Base-by-base conservation (phyloP, 1,140 invertebrate genomes). In the Micrasema minimum region DNA sequence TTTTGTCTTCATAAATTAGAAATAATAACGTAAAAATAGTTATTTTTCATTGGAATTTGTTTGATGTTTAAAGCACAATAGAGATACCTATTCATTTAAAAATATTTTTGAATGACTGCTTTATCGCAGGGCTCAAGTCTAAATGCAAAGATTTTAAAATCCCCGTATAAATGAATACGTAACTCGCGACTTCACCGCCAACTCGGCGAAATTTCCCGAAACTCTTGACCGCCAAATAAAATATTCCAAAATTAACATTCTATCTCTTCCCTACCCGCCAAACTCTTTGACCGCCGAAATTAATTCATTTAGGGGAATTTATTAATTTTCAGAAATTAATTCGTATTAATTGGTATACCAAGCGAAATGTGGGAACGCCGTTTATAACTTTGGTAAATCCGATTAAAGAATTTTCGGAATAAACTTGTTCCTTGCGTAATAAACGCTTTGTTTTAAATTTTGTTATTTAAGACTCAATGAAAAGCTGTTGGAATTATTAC, bases 211-310 rank as follows among this genome's bases (percentile, higher is more conserved):
- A 55, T 37, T 31, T 55, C 5, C 51, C 26, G 12, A 55, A 37
- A 14, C 51, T 20, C 48, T 55, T 55, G 51, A 55, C 51, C 51
- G 51, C 51, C 12, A 55, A 31, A 55, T 55, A 55, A 55, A 55
- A 55, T 55, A 55, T 55, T 55, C 51, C 26, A 35, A 55, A 55
- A 37, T 55, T 55, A 55, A 55, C 22, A 55, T 55, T 55, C n/a
- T 18, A 14, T n/a, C 51, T 31, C 51, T 20, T 10, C 11, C 12
- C 20, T 23, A 12, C 51, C 26, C 26, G 22, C 26, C 51, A 18
- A 55, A 55, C 26, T 35, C 51, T 55, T 55, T 35, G 51, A 51
- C 51, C 51, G 14, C 51, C 51, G n/a, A 55, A 55, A 55, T 55
- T 23, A 37, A 55, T 55, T 55, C 51, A 55, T 55, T 55, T 55